A percentile compares a stretch with the other conserved stretches of the same genome.
Evolutionary conservation across 1,140 invertebrate genomes (phyloP).

Genomic region (Drosophila biarmipes): DNA sequence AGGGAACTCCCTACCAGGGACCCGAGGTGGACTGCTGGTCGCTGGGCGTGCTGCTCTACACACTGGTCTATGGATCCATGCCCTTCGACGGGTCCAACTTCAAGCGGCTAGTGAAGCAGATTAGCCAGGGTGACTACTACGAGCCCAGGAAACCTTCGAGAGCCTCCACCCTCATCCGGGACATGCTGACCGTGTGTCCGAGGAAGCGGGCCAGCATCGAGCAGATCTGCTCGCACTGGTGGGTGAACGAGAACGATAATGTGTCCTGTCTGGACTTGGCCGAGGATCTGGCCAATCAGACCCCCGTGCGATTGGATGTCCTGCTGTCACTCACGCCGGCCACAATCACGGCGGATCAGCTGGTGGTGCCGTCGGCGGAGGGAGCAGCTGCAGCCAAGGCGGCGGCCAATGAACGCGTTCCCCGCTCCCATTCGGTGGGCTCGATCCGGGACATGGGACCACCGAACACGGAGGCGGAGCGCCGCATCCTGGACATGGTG

Average conservation of each 20-base stretch:
- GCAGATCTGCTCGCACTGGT: constrained; percentile 97
- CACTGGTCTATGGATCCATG: constrained; percentile 99
- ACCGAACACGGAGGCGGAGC: constrained; percentile 86
- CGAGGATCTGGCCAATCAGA: constrained; percentile 94
- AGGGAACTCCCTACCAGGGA: constrained; percentile 98
- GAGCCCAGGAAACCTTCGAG: constrained; percentile 98
- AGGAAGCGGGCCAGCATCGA: constrained; percentile 95
- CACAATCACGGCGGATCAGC: constrained; percentile 87
- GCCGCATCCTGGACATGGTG: constrained; percentile 89
- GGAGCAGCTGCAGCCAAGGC: constrained; percentile 64
- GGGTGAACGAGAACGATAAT: constrained; percentile 95
- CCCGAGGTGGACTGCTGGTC: constrained; percentile 99
- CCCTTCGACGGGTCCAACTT: constrained; percentile 99
- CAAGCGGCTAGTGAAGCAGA: constrained; percentile 97
- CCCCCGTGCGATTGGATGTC: constrained; percentile 94
- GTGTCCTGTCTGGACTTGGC: constrained; percentile 93
- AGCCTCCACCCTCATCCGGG: constrained; percentile 96
- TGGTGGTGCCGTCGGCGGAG: constrained; percentile 86
- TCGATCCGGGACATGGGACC: constrained; percentile 88
- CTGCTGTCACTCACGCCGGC: constrained; percentile 93
- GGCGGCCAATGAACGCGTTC: constrained; percentile 70
- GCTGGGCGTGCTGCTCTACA: constrained; percentile 98
- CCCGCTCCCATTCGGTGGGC: constrained; percentile 88
- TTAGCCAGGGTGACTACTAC: constrained; percentile 98
- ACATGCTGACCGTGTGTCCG: constrained; percentile 97